Evolutionary conservation across 2,888 invertebrate species (phyloP).

Genomic region (Tipula helvola): DNA sequence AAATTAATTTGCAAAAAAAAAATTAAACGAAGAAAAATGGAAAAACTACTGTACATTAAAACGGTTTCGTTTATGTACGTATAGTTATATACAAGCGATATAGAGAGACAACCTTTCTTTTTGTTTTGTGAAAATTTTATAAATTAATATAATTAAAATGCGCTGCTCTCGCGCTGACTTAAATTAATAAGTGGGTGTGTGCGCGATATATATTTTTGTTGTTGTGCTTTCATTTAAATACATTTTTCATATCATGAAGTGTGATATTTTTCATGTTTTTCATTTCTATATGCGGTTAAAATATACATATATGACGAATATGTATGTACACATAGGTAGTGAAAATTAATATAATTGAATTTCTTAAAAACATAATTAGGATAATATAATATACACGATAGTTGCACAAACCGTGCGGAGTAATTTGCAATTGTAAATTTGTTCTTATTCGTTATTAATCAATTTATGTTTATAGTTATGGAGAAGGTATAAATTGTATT

Average conservation of each 20-base stretch:
- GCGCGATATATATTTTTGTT: background rate
- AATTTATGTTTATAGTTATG: background rate
- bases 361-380: background rate
- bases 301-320: too few species aligned
- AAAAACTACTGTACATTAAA: background rate
- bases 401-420: background rate
- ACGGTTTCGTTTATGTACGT: background rate
- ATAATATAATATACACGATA: background rate
- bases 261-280: background rate
- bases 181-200: background rate
- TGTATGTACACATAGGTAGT: background rate
- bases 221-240: background rate
- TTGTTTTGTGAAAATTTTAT: background rate
- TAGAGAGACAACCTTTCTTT: background rate
- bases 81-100: background rate
- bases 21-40: background rate
- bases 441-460: background rate
- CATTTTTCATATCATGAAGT: background rate
- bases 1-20: background rate
- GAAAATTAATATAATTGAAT: background rate
- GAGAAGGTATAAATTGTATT: background rate
- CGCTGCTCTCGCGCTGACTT: background rate
- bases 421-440: background rate
- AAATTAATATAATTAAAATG: background rate
- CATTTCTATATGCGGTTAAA: background rate